These are phyloP conservation scores for Pedionomus torquatus DNA, from an alignment of 2,113 vertebrate species.

Conservation along the genomic window DNA sequence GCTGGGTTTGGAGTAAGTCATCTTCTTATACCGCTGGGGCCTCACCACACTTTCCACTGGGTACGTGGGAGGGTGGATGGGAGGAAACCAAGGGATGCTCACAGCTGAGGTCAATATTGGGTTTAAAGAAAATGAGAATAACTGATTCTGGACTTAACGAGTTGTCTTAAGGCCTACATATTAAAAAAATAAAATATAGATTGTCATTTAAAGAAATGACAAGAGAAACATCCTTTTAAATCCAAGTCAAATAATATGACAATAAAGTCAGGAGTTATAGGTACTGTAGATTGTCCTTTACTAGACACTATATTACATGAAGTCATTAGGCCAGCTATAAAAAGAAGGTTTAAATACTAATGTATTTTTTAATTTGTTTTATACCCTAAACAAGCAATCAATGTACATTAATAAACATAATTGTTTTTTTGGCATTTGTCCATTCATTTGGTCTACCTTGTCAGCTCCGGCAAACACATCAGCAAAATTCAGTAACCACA, in stretches of 20 bases:
- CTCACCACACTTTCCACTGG: accelerated
- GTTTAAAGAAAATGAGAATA: neutral
- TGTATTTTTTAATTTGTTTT: conserved; percentile 87
- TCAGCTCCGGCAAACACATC: conserved; percentile 66
- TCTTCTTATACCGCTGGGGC: accelerated
- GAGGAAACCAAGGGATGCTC: neutral
- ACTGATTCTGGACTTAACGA: neutral
- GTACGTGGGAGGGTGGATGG: accelerated
- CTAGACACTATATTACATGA: conserved; percentile 60
- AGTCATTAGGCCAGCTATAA: conserved; percentile 75
- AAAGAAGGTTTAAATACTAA: conserved; percentile 82
- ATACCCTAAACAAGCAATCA: conserved; percentile 89
- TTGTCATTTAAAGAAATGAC: conserved; percentile 62
- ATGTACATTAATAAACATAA: conserved; percentile 92
- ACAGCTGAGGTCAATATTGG: neutral
- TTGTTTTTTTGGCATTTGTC: conserved; percentile 86
- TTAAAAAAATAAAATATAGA: neutral
- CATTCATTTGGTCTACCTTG: conserved; percentile 80
- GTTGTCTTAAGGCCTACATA: neutral
- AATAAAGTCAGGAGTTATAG: conserved; percentile 61
- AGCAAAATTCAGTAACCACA: conserved; percentile 70
- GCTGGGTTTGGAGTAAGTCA: neutral
- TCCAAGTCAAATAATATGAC: conserved; percentile 69
- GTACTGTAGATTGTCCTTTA: conserved; percentile 69
- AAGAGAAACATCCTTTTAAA: conserved; percentile 65